Evolutionary conservation across 2,888 invertebrate genomes (phyloP), one percentile per base, ranked within the genome.

Genomic region (Hesperia comma): DNA sequence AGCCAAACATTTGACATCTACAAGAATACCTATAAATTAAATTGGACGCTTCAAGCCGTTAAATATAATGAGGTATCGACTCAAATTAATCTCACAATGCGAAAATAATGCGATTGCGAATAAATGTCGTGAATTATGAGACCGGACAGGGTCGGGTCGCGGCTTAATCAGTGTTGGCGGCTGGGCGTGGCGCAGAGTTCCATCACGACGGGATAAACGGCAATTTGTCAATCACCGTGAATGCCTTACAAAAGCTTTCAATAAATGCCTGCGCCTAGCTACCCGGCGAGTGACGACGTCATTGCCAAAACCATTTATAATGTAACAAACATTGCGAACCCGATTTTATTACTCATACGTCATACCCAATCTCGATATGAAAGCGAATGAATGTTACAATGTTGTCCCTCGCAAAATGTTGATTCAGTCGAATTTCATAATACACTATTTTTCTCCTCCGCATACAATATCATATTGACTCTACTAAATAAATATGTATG

Each of bases 201-300:
- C 79, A 79, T 79, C 83, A 78, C 79, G 77, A 77, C 71, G 76
- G 82, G 86, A 82, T 86, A 87, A 84, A 76, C 80, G 81, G 81
- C 84, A 84, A 91, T 91, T 88, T 89, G 87, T 90, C 90, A 89
- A 87, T 88, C 87, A 86, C 81, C 79, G 78, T 54, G 64, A 70
- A 66, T 67, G 66, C 72, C 64, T 71, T 67, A 69, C 71, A 66
- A 70, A 73, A 70, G 72, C 70, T 70, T 72, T 70, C 68, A 70
- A 67, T 70, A 70, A 72, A 63, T 69, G 69, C 68, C 67, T 63
- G 60, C n/a, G 60, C 53, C 55, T 51, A 60, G 32, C 58, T 43
- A 12, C 49, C 61, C n/a, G n/a, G 56, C 49, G n/a, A n/a, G n/a
- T 32, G 46, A 19, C 32, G 56, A 67, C 56, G 19, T 49, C 67